A percentile compares a stretch with the other conserved stretches of the same genome.
These are phyloP conservation scores for Tachyglossus aculeatus DNA, from an alignment of 2,797 vertebrate genomes.

Conservation along the genomic window DNA sequence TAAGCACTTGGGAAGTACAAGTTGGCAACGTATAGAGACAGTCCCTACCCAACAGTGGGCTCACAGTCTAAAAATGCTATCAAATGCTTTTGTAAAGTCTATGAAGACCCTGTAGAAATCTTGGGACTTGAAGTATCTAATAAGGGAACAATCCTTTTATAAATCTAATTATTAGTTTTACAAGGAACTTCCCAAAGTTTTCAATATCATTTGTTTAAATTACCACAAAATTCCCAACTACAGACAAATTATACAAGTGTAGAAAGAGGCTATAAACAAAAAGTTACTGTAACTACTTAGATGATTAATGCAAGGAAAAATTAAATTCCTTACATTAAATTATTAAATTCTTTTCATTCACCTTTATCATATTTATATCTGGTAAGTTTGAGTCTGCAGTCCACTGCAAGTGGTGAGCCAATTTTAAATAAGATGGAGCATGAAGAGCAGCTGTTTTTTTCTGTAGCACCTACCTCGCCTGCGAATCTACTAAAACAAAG, in stretches of 20 bases:
- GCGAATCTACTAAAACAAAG: slow-evolving; percentile 35
- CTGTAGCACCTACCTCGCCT: slow-evolving; percentile 20
- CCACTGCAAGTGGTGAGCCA: neutral
- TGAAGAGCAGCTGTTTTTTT: slow-evolving; percentile 31
- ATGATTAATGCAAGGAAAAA: neutral
- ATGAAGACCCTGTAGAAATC: too few relatives aligned
- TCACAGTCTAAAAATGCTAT: too few relatives aligned
- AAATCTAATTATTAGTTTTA: neutral
- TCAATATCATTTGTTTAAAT: slow-evolving; percentile 5
- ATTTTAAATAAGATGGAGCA: neutral
- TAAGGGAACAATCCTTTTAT: too few relatives aligned
- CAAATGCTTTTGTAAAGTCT: too few relatives aligned
- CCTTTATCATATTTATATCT: slow-evolving; percentile 2
- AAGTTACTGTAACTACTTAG: neutral
- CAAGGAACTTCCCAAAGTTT: neutral
- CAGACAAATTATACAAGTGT: slow-evolving; percentile 4
- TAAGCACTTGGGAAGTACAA: neutral
- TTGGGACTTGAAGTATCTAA: too few relatives aligned
- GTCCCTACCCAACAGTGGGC: too few relatives aligned
- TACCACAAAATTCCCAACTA: neutral
- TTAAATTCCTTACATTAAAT: too few relatives aligned
- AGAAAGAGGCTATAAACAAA: slow-evolving; percentile 7
- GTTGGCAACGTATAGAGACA: too few relatives aligned
- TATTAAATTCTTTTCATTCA: neutral
- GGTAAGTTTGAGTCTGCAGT: slow-evolving; percentile 10